Base-by-base conservation (phyloP, 2,888 invertebrate genomes). In the Ophion slaviceki region DNA sequence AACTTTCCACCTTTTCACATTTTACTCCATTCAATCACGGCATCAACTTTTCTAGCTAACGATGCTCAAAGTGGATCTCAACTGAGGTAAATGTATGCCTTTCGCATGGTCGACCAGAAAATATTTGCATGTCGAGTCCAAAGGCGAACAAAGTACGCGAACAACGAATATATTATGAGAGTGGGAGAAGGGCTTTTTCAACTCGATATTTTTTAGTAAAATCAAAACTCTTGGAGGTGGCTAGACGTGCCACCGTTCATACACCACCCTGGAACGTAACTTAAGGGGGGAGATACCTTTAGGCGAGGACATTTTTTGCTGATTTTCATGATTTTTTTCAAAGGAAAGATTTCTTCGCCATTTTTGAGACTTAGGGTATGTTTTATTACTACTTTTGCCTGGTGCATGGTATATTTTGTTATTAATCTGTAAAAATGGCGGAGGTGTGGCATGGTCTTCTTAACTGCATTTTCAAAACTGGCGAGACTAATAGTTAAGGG, bases 1-100 rank as follows among this genome's bases (percentile, higher is more conserved):
- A 47, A 47, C 47, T 53, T 70, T 70, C 20, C 70, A 68, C 53
- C 75, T 28, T 32, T 36, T 64, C 64, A 64, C 47, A 45, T 64
- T 75, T 64, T 64, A 75, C 64, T 75, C 45, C 28, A 64, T 75
- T 28, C 47, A 75, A 75, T 53, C 64, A 36, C 61, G 28, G 64
- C 47, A 47, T 17, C 10, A 75, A 64, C 32, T 53, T 64, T 53
- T 47, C 17, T 10, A 8, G 47, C 28, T 75, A 53, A 64, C 61
- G 64, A 75, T 28, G 53, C 32, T 64, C 32, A 32, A 61, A 45
- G 17, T 17, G 10, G 47, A 32, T 10, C n/a, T 32, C 10, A 32
- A 32, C 53, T 14, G n/a, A 28, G 47, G 11, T 17, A 28, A 75
- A 62, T 28, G 24, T 47, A 28, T 28, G 40, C 28, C 14, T 14